Percentiles rank a stretch among this genome's conserved stretches.
Evolutionary conservation across 2,888 invertebrate species (phyloP).

Genomic region (Drosophila melanocephala): DNA sequence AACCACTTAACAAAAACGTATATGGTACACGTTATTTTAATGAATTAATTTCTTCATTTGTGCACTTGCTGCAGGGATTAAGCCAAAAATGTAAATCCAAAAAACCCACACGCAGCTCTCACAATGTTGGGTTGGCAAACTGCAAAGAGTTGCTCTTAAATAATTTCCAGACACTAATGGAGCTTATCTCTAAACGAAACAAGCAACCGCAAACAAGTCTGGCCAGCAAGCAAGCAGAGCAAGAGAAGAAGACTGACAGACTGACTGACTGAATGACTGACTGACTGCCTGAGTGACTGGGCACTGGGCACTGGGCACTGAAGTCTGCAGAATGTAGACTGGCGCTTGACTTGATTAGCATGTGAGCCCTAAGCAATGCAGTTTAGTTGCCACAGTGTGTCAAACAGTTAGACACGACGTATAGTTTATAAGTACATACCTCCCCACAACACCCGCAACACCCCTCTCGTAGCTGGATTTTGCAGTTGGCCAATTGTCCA

Average conservation of each 20-base stretch:
- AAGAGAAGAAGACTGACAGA: slow-evolving; percentile 13
- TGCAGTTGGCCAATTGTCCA: slow-evolving; percentile 40
- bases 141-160: slow-evolving; percentile 78
- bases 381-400: slow-evolving; percentile 50
- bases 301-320: slow-evolving; percentile 8
- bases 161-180: slow-evolving; percentile 85
- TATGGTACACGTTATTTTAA: slow-evolving; percentile 34
- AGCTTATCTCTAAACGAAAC: slow-evolving; percentile 85
- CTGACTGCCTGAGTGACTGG: slow-evolving; percentile 25
- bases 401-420: slow-evolving; percentile 64
- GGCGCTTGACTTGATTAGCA: slow-evolving; percentile 76
- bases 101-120: slow-evolving; percentile 48
- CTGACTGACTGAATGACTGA: slow-evolving; percentile 28
- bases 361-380: slow-evolving; percentile 60
- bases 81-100: slow-evolving; percentile 1
- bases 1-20: slow-evolving; percentile 5
- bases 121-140: slow-evolving; percentile 43
- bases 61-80: slow-evolving; percentile 40
- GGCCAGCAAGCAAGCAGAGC: slow-evolving; percentile 19
- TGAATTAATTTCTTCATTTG: slow-evolving; percentile 75
- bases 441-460: background rate
- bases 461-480: background rate
- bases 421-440: slow-evolving; percentile 2
- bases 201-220: slow-evolving; percentile 82
- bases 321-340: slow-evolving; percentile 39